Evolutionary conservation across 2,888 invertebrate species (phyloP).

Genomic region (Opisthograptis luteolata): DNA sequence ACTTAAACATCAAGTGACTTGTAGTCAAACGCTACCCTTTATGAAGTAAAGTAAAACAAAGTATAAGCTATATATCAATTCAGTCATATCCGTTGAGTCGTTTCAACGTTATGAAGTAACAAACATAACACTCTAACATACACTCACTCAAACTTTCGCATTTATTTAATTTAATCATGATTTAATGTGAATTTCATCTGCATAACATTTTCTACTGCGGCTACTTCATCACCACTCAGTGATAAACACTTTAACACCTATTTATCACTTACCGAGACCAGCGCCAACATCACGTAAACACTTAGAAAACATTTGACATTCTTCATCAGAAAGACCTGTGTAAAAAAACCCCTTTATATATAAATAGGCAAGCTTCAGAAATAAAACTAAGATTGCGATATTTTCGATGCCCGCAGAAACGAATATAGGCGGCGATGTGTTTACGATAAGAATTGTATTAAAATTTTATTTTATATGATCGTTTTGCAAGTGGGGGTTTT

Average conservation of each 20-base stretch:
- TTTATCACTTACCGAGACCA: slow-evolving; percentile 53
- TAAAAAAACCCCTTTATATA: slow-evolving; percentile 23
- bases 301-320: slow-evolving; percentile 40
- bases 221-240: background rate
- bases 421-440: slow-evolving; percentile 33
- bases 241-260: slow-evolving; percentile 1
- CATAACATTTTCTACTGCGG: too few species aligned
- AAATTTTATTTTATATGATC: slow-evolving; percentile 59
- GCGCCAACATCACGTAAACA: slow-evolving; percentile 43
- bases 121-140: too few species aligned
- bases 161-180: too few species aligned
- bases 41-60: too few species aligned
- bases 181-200: too few species aligned
- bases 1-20: too few species aligned
- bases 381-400: slow-evolving; percentile 52
- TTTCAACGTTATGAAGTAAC: too few species aligned
- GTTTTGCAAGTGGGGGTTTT: slow-evolving; percentile 8
- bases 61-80: too few species aligned
- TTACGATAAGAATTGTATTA: slow-evolving; percentile 55
- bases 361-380: slow-evolving; percentile 47
- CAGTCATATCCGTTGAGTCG: too few species aligned
- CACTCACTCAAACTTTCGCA: too few species aligned
- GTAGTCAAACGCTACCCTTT: too few species aligned
- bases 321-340: slow-evolving; percentile 41
- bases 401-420: slow-evolving; percentile 38